phyloP scores from a whole-genome alignment of 2,113 vertebrate genomes.

The Pampusana beccarii region DNA sequence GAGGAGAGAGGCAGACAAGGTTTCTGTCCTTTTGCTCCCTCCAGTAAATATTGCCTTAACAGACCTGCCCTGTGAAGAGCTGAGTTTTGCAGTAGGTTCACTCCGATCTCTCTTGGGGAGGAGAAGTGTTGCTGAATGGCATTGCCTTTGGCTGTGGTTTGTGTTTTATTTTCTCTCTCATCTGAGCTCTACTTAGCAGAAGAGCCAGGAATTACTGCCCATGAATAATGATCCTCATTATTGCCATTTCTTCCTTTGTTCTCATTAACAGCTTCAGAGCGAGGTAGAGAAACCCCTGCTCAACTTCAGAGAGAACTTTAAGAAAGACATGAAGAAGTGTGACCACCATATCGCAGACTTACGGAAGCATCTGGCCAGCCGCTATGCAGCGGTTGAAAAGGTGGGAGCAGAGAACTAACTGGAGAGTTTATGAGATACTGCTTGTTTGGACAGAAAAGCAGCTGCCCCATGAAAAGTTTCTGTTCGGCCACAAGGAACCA shows the following conservation, averaged over 20 bases:
- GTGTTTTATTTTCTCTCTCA: neutral
- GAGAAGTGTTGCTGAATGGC: neutral
- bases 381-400: slow-evolving; percentile 90
- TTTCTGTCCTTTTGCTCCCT: neutral
- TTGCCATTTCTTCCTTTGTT: neutral
- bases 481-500: neutral
- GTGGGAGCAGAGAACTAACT: slow-evolving; percentile 64
- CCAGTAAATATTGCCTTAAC: neutral
- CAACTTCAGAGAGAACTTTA: slow-evolving; percentile 95
- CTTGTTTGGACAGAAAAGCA: neutral
- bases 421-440: neutral
- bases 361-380: slow-evolving; percentile 91
- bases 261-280: slow-evolving; percentile 85
- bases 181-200: neutral
- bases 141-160: neutral
- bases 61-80: neutral
- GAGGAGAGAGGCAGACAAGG: neutral
- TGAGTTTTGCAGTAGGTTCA: neutral
- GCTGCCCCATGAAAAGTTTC: neutral
- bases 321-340: slow-evolving; percentile 98
- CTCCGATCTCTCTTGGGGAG: neutral
- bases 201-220: neutral
- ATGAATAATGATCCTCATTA: neutral
- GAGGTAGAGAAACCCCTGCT: slow-evolving; percentile 97
- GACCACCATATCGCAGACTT: slow-evolving; percentile 95